Base-by-base conservation (phyloP, 2,888 invertebrate genomes). In the Phrixothrix hirtus region DNA sequence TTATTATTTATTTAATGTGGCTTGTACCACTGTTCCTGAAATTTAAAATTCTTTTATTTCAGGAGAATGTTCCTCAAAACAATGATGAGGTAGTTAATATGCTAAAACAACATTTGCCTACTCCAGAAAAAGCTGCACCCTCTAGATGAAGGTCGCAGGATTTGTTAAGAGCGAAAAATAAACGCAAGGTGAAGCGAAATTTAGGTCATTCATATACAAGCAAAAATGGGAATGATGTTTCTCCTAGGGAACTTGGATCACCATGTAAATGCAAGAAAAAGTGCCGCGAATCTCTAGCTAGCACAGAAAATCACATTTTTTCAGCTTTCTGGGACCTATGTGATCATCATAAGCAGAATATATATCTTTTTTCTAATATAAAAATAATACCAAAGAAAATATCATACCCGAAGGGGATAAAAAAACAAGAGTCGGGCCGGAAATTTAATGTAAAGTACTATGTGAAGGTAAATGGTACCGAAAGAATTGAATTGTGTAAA, bases 391-490 rank as follows among this genome's bases (percentile, higher is more conserved):
- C 44, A 2, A 49, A 55, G 47, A 58, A 57, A 26, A 14, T 55
- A 26, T 30, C 38, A 6, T 59, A 55, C 17, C 44, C 46, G 7
- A 55, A 59, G 34, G 45, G 55, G 46, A 43, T 16, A 29, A 57
- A 48, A 46, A 39, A 30, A 45, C 13, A 43, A 9, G 36, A 32
- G 14, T 54, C 56, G 4, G 34, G 45, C 1, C 30, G 55, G 12
- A 55, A 51, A 12, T 13, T 51, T 39, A 39, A 37, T 11, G 17
- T 35, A 9, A 1, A 49, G 9, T 57, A 59, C 43, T 48, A 36
- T 9, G 44, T 58, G 5, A 57, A 55, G 30, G 13, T 56, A 15
- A 49, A 57, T 41, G 57, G 57, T 12, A 1, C 12, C 57, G n/a
- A n/a, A n/a, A n/a, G n/a, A n/a, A n/a, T n/a, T n/a, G n/a, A n/a